phyloP scores from a whole-genome alignment of 2,888 invertebrate genomes.

The Aleiodes testaceus region DNA sequence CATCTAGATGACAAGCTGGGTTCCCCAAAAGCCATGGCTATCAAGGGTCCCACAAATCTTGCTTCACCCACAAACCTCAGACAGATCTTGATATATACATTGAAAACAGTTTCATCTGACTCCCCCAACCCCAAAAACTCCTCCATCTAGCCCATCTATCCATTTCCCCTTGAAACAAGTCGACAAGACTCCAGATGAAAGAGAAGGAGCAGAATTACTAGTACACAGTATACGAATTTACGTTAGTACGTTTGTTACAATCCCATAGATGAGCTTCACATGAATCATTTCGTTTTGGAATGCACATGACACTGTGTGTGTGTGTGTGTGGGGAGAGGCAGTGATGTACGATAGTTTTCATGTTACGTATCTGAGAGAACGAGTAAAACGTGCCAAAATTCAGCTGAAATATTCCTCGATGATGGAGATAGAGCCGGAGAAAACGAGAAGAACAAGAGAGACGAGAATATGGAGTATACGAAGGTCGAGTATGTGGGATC shows the following conservation, averaged over 20 bases:
- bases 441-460: not conserved
- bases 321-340: constrained; percentile 42
- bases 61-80: constrained; percentile 52
- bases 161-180: constrained; percentile 11
- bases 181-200: constrained; percentile 20
- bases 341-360: constrained; percentile 68
- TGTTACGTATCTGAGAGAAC: constrained; percentile 44
- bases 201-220: not conserved
- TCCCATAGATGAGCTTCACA: constrained; percentile 50
- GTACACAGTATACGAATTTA: not conserved
- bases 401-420: constrained; percentile 8
- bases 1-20: constrained; percentile 17
- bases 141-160: constrained; percentile 6
- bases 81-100: constrained; percentile 58
- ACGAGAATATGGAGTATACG: not conserved
- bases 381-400: constrained; percentile 30
- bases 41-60: constrained; percentile 53
- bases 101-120: constrained; percentile 49
- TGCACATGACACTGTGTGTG: constrained; percentile 23
- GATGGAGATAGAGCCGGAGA: not conserved
- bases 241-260: constrained; percentile 41
- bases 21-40: constrained; percentile 3
- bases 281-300: constrained; percentile 62
- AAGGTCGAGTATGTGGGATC: constrained; percentile 46
- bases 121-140: not conserved